Conservation (phyloP, 2,888 invertebrate genomes). For the Auanema sp. region DNA sequence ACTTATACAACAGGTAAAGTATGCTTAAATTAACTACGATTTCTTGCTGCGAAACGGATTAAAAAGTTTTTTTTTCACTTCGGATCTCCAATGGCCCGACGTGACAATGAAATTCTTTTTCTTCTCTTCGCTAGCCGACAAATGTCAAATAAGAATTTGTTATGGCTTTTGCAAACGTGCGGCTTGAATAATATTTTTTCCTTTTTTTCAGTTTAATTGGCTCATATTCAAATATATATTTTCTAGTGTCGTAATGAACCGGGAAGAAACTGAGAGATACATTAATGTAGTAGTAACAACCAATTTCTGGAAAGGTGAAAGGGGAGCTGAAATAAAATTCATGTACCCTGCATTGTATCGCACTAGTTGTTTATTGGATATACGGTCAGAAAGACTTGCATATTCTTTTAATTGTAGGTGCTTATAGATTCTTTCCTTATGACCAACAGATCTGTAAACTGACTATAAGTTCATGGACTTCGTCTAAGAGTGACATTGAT, state of each 20-base stretch:
- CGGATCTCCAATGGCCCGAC: neutral
- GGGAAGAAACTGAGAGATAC: conserved; percentile 61
- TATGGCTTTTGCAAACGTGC: neutral
- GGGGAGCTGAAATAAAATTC: conserved; percentile 58
- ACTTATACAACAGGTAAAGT: conserved; percentile 50
- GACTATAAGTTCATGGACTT: conserved; percentile 61
- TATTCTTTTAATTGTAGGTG: no score
- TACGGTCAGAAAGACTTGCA: conserved; percentile 29
- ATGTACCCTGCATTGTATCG: conserved; percentile 63
- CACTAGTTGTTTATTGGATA: conserved; percentile 60
- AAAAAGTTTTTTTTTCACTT: neutral
- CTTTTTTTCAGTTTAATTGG: conserved; percentile 1
- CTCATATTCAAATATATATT: conserved; percentile 7
- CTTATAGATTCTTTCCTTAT: conserved; percentile 57
- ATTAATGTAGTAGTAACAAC: conserved; percentile 62
- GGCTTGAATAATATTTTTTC: conserved; percentile 6
- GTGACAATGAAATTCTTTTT: neutral
- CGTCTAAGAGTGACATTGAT: conserved; percentile 58
- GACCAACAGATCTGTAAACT: conserved; percentile 61
- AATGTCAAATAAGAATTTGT: neutral
- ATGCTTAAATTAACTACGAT: neutral
- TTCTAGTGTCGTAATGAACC: conserved; percentile 60
- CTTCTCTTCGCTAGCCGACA: neutral
- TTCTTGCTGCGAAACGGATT: neutral
- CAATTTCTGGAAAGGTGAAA: conserved; percentile 56